Base-by-base conservation (phyloP, 2,888 invertebrate genomes). In the Hirtodrosophila cameraria region DNA sequence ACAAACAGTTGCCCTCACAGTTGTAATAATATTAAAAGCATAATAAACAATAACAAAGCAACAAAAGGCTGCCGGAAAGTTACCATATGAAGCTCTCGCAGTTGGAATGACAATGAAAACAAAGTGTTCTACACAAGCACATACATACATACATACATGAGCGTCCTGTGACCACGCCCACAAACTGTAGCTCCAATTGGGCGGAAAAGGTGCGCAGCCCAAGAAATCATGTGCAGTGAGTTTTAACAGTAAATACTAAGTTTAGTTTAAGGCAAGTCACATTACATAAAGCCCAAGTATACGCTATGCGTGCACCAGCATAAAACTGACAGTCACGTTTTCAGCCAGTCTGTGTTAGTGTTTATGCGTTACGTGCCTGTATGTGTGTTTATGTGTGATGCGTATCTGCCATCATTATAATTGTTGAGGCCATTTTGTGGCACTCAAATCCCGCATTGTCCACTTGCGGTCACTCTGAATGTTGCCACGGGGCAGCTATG, bases 381-480 rank as follows among this genome's bases (percentile, higher is more conserved):
- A n/a, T n/a, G n/a, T n/a, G n/a, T n/a, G n/a, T n/a, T n/a, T n/a
- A n/a, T n/a, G n/a, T n/a, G n/a, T n/a, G n/a, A n/a, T n/a, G n/a
- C n/a, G n/a, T n/a, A n/a, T n/a, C n/a, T n/a, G n/a, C n/a, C n/a
- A n/a, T n/a, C n/a, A n/a, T n/a, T n/a, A 58, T 58, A 58, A 58
- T 58, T 65, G 58, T 28, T 31, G 35, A 11, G 12, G 6, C 66
- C 35, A 43, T 71, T 53, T 30, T 23, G 12, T 18, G 39, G 31
- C 52, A 57, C 38, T 64, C 35, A 16, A 45, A 39, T 52, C 2
- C 35, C 16, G 35, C 12, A 12, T 18, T 57, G 42, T 27, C 35
- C 58, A 58, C 58, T 72, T 67, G 50, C 18, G 52, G 57, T 43
- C 33, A 48, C 30, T 25, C 16, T 11, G 6, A 25, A 33, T 36